Conservation (phyloP, 1,140 invertebrate genomes). For the Mycetomoellerius zeteki region DNA sequence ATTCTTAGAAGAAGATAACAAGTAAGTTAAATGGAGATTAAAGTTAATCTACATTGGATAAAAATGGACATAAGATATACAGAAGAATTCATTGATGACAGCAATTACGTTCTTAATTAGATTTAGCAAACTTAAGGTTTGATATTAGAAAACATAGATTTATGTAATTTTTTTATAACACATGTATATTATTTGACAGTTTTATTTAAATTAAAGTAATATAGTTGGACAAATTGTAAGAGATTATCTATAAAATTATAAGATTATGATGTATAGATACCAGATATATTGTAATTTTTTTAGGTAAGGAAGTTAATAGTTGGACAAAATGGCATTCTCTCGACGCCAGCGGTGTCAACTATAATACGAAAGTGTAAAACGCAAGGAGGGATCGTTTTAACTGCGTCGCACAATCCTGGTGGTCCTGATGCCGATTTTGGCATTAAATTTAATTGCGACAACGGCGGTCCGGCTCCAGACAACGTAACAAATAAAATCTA, state of each 20-base stretch:
- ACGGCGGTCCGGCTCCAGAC: slow-evolving; percentile 99
- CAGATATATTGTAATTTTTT: not conserved
- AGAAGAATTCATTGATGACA: not conserved
- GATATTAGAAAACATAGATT: not conserved
- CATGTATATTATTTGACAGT: not conserved
- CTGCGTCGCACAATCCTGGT: slow-evolving; percentile 99
- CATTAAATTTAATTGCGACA: slow-evolving; percentile 99
- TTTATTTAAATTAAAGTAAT: slow-evolving; percentile 7
- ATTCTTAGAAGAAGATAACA: too few relatives aligned
- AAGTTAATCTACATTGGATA: too few relatives aligned
- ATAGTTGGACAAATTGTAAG: not conserved
- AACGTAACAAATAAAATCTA: slow-evolving; percentile 96
- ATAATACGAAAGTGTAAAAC: slow-evolving; percentile 96
- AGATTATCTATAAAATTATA: not conserved
- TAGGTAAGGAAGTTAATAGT: slow-evolving; percentile 95
- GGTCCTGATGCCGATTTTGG: slow-evolving; percentile 99
- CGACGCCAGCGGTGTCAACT: slow-evolving; percentile 98
- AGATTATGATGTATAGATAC: not conserved
- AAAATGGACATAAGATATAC: not conserved
- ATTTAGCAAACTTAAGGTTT: not conserved
- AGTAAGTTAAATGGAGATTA: too few relatives aligned
- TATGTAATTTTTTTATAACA: not conserved
- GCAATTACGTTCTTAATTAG: not conserved
- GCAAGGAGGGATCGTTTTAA: slow-evolving; percentile 97
- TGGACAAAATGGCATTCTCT: slow-evolving; percentile 97